Base-by-base conservation (phyloP, 2,797 vertebrate genomes). In the Sarcophilus harrisii region DNA sequence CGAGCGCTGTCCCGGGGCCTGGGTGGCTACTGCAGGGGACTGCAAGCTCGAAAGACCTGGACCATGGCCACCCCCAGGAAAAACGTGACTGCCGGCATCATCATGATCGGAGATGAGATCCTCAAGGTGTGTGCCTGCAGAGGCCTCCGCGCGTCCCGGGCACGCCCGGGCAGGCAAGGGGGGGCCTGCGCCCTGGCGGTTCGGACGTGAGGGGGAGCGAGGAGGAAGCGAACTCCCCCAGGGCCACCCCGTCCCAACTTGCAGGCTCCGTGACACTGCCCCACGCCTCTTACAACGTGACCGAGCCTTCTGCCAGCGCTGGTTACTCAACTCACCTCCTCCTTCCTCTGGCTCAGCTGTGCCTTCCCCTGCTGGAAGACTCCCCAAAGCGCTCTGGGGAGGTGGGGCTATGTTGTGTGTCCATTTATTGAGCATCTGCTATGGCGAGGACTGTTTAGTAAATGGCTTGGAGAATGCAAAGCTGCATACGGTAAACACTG, bases 101-200 rank as follows among this genome's bases (percentile, higher is more conserved):
- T 99, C 98, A 98, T 99, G 95, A 99, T 99, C 54, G 99, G 99
- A 92, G 99, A 99, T 96, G 99, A 99, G 98, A 99, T 99, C 96
- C 99, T 99, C 58, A 99, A 99, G 99, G 99, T 99, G 97, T 94
- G 98, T 92, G 32, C 11, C 54, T 94, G 94, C 60, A 0, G 73
- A 10, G 29, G 92, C 0, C 0, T 93, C 94, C 92, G 90, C 30
- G 2, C 9, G 38, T 45, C 54, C 27, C 94, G 92, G 24, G 66
- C 62, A 57, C 73, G 32, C 73, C 62, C 3, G n/a, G n/a, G 16
- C 29, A 1, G 38, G 32, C 66, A 92, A 21, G 62, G 62, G 49
- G 62, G 57, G 45, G 93, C 52, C 57, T 0, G 32, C 52, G 81
- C 90, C 0, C 73, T 81, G 38, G 18, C 38, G 27, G 5, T 21